These are phyloP conservation scores for Eremophila alpestris DNA, from an alignment of 2,797 vertebrate species.

Conservation along the genomic window DNA sequence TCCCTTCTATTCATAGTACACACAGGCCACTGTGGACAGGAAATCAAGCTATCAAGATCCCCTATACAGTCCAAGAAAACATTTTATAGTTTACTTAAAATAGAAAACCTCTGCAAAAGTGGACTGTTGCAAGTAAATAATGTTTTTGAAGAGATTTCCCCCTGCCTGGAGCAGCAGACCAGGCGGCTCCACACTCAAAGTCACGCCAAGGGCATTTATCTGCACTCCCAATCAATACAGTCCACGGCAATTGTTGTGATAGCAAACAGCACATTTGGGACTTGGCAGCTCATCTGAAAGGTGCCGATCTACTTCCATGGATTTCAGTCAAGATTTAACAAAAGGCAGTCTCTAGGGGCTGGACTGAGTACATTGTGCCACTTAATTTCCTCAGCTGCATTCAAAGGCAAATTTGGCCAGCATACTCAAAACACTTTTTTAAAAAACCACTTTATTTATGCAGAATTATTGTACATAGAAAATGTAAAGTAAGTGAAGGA, in stretches of 20 bases:
- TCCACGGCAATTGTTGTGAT: conserved; percentile 66
- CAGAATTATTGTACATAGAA: background rate
- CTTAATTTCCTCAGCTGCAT: conserved; percentile 35
- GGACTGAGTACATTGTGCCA: conserved; percentile 39
- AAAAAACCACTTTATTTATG: background rate
- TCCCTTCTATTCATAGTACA: background rate
- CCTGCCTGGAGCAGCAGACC: conserved; percentile 44
- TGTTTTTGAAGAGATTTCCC: conserved; percentile 65
- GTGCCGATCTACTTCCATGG: conserved; percentile 56
- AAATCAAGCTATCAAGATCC: conserved; percentile 6
- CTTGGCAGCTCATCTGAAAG: conserved; percentile 72
- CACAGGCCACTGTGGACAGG: background rate
- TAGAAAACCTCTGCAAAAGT: conserved; percentile 40
- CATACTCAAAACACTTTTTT: background rate
- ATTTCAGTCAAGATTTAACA: conserved; percentile 64
- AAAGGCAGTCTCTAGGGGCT: conserved; percentile 43
- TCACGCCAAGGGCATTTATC: conserved; percentile 70
- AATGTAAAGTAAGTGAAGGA: background rate
- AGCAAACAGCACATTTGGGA: conserved; percentile 71
- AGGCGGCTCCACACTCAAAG: conserved; percentile 58
- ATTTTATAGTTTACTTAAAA: conserved; percentile 63
- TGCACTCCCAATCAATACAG: conserved; percentile 59
- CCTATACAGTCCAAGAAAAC: conserved; percentile 7
- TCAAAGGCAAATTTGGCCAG: conserved; percentile 33
- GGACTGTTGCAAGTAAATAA: conserved; percentile 37